These are phyloP conservation scores for Ectobius pallidus DNA, from an alignment of 2,888 invertebrate species.

Conservation along the genomic window DNA sequence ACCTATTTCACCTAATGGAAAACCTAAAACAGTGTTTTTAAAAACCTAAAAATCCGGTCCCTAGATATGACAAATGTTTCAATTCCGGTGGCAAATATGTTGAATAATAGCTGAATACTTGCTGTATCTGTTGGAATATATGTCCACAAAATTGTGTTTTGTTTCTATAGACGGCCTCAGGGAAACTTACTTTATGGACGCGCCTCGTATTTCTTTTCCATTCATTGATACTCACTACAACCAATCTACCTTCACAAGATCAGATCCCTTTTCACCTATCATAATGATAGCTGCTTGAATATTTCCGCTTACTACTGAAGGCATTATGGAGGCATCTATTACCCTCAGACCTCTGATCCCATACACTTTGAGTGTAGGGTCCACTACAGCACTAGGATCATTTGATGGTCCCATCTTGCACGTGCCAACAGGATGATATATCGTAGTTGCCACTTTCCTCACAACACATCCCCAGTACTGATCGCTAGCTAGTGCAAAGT, in stretches of 20 bases:
- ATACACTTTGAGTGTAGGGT: slow-evolving; percentile 73
- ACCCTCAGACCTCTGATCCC: slow-evolving; percentile 80
- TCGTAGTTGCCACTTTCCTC: slow-evolving; percentile 85
- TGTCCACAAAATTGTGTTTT: too few relatives aligned
- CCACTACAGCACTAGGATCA: slow-evolving; percentile 74
- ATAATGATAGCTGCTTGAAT: slow-evolving; percentile 90
- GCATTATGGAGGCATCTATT: slow-evolving; percentile 89
- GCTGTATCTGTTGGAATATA: too few relatives aligned
- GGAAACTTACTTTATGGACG: too few relatives aligned
- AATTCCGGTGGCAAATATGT: too few relatives aligned
- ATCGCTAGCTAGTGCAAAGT: slow-evolving; percentile 64
- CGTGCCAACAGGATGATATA: slow-evolving; percentile 88
- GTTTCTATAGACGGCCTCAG: too few relatives aligned
- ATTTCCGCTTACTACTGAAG: slow-evolving; percentile 85
- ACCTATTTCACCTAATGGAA: too few relatives aligned
- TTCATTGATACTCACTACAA: too few relatives aligned
- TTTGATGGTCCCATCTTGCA: slow-evolving; percentile 75
- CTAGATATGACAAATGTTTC: too few relatives aligned
- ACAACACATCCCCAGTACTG: slow-evolving; percentile 87
- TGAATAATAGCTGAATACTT: too few relatives aligned
- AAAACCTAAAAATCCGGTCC: too few relatives aligned
- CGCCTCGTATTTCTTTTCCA: too few relatives aligned
- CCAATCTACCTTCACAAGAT: slow-evolving; percentile 87
- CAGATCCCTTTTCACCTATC: slow-evolving; percentile 89
- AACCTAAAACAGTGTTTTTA: too few relatives aligned